These are phyloP conservation scores for Ataeniobius toweri DNA, from an alignment of 2,797 vertebrate genomes.

Conservation along the genomic window DNA sequence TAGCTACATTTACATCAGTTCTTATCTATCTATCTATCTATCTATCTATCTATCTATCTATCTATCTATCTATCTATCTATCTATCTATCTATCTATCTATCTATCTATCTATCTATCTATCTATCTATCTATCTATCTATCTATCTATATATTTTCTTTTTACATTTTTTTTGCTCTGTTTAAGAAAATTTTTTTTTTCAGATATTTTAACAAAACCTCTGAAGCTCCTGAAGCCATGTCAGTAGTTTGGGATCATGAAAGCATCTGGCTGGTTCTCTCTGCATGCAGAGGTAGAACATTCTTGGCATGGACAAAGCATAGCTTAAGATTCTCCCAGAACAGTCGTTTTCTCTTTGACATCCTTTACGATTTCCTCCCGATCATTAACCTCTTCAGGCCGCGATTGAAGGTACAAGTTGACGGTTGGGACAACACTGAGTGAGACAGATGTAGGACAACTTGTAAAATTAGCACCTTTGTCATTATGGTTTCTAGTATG, in stretches of 20 bases:
- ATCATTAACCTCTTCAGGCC: neutral
- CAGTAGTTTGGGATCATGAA: neutral
- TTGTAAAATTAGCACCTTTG: constrained; percentile 12
- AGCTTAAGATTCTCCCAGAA: neutral
- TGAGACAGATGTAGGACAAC: constrained; percentile 7
- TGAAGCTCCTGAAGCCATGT: neutral
- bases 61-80: too few relatives aligned
- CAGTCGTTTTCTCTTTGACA: neutral
- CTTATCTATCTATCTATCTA: too few relatives aligned
- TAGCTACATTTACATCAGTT: too few relatives aligned
- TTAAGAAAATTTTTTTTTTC: neutral
- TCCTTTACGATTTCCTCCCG: neutral
- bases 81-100: too few relatives aligned
- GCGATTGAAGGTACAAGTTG: neutral
- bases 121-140: too few relatives aligned
- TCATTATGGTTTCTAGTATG: neutral
- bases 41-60: too few relatives aligned
- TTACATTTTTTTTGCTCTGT: too few relatives aligned
- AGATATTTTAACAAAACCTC: neutral
- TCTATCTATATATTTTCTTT: too few relatives aligned
- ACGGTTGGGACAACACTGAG: constrained; percentile 2
- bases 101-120: too few relatives aligned
- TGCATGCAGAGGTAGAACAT: neutral
- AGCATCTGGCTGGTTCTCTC: neutral
- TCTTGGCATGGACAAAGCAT: neutral